A percentile compares a stretch with the other conserved stretches of the same genome.
Conservation (phyloP, 1,140 invertebrate species). For the Drosophila kohkoa region DNA sequence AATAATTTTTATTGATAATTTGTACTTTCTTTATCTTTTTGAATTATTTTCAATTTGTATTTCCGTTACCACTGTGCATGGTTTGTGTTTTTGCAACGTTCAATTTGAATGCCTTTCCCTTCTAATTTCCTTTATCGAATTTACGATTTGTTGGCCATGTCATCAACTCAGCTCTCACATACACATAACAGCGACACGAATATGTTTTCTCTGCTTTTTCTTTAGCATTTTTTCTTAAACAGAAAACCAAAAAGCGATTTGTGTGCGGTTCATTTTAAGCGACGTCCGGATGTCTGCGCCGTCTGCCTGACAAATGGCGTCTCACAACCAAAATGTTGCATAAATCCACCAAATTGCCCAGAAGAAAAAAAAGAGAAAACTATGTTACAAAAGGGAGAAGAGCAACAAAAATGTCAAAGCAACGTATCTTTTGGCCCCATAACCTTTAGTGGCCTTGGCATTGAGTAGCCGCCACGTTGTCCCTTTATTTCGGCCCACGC, state of each 20-base stretch:
- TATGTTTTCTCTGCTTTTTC: slow-evolving; percentile 36
- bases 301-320: slow-evolving; percentile 57
- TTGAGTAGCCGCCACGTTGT: slow-evolving; percentile 3
- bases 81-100: slow-evolving; percentile 35
- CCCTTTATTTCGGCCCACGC: slow-evolving; percentile 44
- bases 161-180: slow-evolving; percentile 58
- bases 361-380: slow-evolving; percentile 25
- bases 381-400: not conserved
- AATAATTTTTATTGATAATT: too few species aligned
- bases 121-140: slow-evolving; percentile 83
- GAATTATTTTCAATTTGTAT: not conserved
- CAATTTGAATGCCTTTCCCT: slow-evolving; percentile 64
- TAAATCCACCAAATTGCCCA: slow-evolving; percentile 35
- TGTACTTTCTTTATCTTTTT: too few species aligned
- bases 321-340: slow-evolving; percentile 23
- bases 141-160: slow-evolving; percentile 81
- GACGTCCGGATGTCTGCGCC: slow-evolving; percentile 26
- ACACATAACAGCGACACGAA: slow-evolving; percentile 35
- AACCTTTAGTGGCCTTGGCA: slow-evolving; percentile 59
- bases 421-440: slow-evolving; percentile 40
- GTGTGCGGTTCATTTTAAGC: slow-evolving; percentile 57
- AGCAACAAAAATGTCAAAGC: slow-evolving; percentile 35
- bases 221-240: slow-evolving; percentile 17
- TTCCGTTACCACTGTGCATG: not conserved
- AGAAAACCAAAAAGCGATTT: slow-evolving; percentile 50